Percentiles rank a stretch among this genome's conserved stretches.
Conservation (phyloP, 2,113 vertebrate species). For the Gambusia affinis region DNA sequence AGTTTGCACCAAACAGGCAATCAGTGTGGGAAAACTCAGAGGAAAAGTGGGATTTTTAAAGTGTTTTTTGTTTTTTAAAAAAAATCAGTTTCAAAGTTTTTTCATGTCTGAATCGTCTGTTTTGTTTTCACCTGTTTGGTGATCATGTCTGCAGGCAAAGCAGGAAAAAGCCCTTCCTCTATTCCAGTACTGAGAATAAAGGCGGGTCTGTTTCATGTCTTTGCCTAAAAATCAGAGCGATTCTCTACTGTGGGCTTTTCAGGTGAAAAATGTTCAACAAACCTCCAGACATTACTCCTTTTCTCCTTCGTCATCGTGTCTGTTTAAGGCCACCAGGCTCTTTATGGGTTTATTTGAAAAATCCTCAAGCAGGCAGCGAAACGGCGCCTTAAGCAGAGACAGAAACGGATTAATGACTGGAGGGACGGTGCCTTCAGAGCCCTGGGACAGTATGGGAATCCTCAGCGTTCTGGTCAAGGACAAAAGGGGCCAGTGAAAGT, state of each 20-base stretch:
- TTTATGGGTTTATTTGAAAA: neutral
- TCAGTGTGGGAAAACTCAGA: conserved; percentile 10
- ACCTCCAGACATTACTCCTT: conserved; percentile 72
- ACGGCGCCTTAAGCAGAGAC: conserved; percentile 79
- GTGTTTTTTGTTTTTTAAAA: neutral
- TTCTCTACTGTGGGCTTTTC: conserved; percentile 77
- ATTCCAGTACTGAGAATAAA: conserved; percentile 60
- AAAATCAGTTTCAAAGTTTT: neutral
- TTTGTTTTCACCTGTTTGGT: conserved; percentile 56
- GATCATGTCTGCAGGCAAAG: conserved; percentile 74
- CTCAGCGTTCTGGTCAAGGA: conserved; percentile 97
- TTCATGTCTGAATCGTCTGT: neutral
- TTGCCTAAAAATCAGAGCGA: conserved; percentile 67
- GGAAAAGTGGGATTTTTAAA: neutral
- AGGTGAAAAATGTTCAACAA: conserved; percentile 48
- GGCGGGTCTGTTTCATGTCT: conserved; percentile 67
- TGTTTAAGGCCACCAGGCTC: conserved; percentile 77
- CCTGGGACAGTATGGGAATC: conserved; percentile 78
- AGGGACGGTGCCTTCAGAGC: conserved; percentile 70
- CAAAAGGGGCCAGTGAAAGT: conserved; percentile 91
- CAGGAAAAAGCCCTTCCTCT: conserved; percentile 62
- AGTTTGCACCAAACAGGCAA: conserved; percentile 64
- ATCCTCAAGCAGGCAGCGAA: conserved; percentile 24
- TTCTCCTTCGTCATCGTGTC: conserved; percentile 64
- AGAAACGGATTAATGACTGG: conserved; percentile 76